A percentile compares a stretch with the other conserved stretches of the same genome.
These are phyloP conservation scores for Sarcophaga variegata DNA, from an alignment of 2,888 invertebrate species.

Conservation along the genomic window DNA sequence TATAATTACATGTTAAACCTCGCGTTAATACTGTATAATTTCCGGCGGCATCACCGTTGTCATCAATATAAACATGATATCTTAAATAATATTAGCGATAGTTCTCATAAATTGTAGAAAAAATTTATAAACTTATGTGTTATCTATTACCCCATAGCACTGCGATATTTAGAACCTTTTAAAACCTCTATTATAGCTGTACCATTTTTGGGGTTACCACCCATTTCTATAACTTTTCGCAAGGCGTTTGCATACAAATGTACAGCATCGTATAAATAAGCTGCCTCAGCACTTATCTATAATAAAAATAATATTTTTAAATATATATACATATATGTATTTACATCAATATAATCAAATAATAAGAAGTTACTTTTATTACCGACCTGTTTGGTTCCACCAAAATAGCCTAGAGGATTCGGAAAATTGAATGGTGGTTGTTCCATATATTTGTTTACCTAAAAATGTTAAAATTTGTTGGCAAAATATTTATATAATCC, in stretches of 20 bases:
- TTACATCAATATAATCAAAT: background rate
- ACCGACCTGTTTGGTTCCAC: slow-evolving; percentile 88
- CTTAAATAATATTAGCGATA: slow-evolving; percentile 81
- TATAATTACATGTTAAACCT: slow-evolving; percentile 79
- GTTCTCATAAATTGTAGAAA: background rate
- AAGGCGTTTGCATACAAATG: slow-evolving; percentile 94
- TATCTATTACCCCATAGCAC: slow-evolving; percentile 91
- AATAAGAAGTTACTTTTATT: background rate
- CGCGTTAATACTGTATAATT: slow-evolving; percentile 93
- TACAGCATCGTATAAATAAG: slow-evolving; percentile 96
- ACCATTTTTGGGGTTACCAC: slow-evolving; percentile 89
- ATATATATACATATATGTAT: background rate
- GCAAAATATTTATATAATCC: background rate
- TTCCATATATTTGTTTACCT: slow-evolving; percentile 92
- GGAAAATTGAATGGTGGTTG: slow-evolving; percentile 93
- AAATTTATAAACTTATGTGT: background rate
- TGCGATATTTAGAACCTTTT: slow-evolving; percentile 89
- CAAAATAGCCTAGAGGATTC: slow-evolving; percentile 89
- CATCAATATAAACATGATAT: slow-evolving; percentile 95
- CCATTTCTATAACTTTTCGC: slow-evolving; percentile 86
- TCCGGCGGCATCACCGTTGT: slow-evolving; percentile 95
- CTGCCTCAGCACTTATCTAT: slow-evolving; percentile 93
- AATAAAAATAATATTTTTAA: slow-evolving; percentile 11
- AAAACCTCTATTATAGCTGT: slow-evolving; percentile 90
- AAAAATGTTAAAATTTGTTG: slow-evolving; percentile 54